Evolutionary conservation across 2,113 vertebrate genomes (phyloP).

Genomic region (Austrofundulus limnaeus): DNA sequence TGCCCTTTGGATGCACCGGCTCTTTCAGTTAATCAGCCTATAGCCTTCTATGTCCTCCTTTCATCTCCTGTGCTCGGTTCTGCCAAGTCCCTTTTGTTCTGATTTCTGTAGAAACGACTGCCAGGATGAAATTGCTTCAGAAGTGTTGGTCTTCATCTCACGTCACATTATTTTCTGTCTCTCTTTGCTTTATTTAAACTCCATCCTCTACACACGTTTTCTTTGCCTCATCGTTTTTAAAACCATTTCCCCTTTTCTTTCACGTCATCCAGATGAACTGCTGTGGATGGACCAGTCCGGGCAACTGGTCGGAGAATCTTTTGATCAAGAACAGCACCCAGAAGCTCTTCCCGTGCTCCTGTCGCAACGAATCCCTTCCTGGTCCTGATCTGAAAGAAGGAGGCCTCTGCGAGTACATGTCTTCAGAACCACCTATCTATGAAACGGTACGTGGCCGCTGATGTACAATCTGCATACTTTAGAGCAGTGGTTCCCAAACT

Average conservation of each 20-base stretch:
- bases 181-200: not conserved
- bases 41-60: not conserved
- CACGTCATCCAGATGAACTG: slow-evolving; percentile 79
- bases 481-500: too few relatives aligned
- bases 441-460: slow-evolving; percentile 67
- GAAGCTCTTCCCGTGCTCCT: slow-evolving; percentile 84
- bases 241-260: not conserved
- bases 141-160: not conserved
- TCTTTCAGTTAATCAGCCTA: not conserved
- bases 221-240: not conserved
- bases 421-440: slow-evolving; percentile 71
- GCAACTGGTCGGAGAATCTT: slow-evolving; percentile 85
- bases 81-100: not conserved
- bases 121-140: slow-evolving; percentile 13
- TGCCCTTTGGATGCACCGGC: slow-evolving; percentile 6
- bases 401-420: slow-evolving; percentile 79
- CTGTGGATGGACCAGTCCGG: slow-evolving; percentile 87
- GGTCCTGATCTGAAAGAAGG: accelerated
- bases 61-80: slow-evolving; percentile 5
- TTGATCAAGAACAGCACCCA: slow-evolving; percentile 72
- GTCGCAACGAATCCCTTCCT: slow-evolving; percentile 51
- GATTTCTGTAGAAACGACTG: slow-evolving; percentile 28
- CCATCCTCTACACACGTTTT: not conserved
- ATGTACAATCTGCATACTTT: not conserved
- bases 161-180: not conserved